phyloP scores from a whole-genome alignment of 2,113 vertebrate genomes.

The Cololabis saira region DNA sequence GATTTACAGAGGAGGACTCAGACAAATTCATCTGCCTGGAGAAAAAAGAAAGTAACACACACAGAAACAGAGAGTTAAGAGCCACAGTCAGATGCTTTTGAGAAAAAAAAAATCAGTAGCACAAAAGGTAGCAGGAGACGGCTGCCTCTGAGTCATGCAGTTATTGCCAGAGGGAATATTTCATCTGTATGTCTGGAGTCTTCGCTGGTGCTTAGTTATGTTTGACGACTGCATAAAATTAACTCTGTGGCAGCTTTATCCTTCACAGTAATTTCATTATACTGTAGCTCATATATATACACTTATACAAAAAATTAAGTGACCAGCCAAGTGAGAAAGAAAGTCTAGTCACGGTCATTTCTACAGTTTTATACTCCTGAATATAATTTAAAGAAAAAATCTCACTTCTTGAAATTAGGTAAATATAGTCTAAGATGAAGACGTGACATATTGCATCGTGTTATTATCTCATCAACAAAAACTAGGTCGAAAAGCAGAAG shows the following conservation, averaged over 20 bases:
- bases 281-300: too few relatives aligned
- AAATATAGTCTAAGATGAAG: too few relatives aligned
- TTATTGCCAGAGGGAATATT: slow-evolving; percentile 50
- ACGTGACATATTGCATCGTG: too few relatives aligned
- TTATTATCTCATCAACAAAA: too few relatives aligned
- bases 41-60: slow-evolving; percentile 45
- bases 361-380: too few relatives aligned
- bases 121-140: slow-evolving; percentile 30
- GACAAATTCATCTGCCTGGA: slow-evolving; percentile 55
- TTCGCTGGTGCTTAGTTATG: slow-evolving; percentile 18
- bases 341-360: too few relatives aligned
- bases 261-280: slow-evolving; percentile 7
- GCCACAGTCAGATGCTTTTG: slow-evolving; percentile 34
- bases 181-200: slow-evolving; percentile 48
- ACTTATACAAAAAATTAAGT: too few relatives aligned
- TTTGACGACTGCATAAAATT: slow-evolving; percentile 24
- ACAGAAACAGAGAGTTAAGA: slow-evolving; percentile 29
- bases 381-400: too few relatives aligned
- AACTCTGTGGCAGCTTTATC: slow-evolving; percentile 37
- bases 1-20: slow-evolving; percentile 62
- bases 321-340: too few relatives aligned
- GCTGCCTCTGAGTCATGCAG: slow-evolving; percentile 43
- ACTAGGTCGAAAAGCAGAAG: too few relatives aligned
- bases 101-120: slow-evolving; percentile 22
- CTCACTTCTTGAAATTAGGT: too few relatives aligned